Conservation (phyloP, 2,888 invertebrate species). For the Melanchra persicariae region DNA sequence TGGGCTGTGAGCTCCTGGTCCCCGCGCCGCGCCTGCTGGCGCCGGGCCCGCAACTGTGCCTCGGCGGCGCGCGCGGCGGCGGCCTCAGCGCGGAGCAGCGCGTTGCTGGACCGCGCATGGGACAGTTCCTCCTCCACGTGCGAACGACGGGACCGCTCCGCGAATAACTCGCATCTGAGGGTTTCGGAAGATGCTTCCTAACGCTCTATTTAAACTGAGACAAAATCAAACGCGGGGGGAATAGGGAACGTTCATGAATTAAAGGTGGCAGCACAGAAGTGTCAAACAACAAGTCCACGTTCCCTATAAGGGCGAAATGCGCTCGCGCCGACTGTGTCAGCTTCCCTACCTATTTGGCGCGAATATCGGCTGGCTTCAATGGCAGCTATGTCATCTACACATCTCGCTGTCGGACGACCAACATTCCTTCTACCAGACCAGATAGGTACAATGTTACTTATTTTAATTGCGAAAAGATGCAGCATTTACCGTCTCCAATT, state of each 20-base stretch:
- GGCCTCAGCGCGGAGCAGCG: conserved; percentile 69
- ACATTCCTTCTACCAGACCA: no score
- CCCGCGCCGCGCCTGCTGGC: conserved; percentile 53
- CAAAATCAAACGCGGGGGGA: no score
- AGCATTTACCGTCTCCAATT: no score
- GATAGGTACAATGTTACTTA: no score
- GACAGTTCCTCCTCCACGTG: conserved; percentile 81
- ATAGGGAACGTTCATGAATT: not conserved
- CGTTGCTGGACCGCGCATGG: conserved; percentile 66
- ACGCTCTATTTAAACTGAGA: not conserved
- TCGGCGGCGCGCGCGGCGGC: conserved; percentile 61
- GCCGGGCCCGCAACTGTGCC: conserved; percentile 59
- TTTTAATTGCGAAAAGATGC: no score
- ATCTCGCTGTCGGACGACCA: no score
- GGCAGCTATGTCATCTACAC: no score
- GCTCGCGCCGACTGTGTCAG: not conserved
- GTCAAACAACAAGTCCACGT: no score
- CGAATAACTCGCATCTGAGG: conserved; percentile 80
- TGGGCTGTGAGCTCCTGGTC: conserved; percentile 43
- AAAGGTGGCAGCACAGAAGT: not conserved
- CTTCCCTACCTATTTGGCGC: not conserved
- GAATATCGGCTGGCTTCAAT: no score
- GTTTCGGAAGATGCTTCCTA: not conserved
- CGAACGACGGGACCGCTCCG: conserved; percentile 83
- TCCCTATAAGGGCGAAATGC: not conserved